These are phyloP conservation scores for Conus ventricosus DNA, from an alignment of 1,140 invertebrate genomes.

Conservation along the genomic window DNA sequence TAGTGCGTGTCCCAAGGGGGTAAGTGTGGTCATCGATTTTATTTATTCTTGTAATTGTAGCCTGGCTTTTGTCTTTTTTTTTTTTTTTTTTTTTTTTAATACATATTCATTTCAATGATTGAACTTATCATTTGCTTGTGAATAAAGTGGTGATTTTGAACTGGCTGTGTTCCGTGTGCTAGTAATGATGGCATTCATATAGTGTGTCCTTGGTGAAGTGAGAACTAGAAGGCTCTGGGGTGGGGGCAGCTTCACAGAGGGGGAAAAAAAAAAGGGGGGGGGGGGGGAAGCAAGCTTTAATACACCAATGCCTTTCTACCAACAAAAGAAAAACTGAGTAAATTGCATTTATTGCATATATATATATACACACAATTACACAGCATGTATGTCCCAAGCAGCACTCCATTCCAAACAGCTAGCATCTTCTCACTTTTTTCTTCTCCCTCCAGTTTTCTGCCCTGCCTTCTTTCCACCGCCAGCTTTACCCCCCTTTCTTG, in stretches of 20 bases:
- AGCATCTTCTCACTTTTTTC: constrained; percentile 2
- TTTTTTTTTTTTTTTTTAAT: background rate
- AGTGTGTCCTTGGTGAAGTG: no score
- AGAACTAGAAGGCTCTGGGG: no score
- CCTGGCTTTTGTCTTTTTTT: background rate
- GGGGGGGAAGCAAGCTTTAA: no score
- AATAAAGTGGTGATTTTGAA: constrained; percentile 8
- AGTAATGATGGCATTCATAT: no score
- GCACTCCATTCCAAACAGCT: no score
- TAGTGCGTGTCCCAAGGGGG: background rate
- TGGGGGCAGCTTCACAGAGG: no score
- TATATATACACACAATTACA: no score
- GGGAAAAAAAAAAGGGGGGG: no score
- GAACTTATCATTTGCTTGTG: background rate
- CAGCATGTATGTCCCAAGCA: no score
- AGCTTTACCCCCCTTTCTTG: constrained; percentile 33
- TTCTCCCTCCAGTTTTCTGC: constrained; percentile 25
- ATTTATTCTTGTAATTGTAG: background rate
- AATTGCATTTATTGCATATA: no score
- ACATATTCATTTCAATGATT: background rate
- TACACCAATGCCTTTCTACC: no score
- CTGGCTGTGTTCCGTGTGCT: background rate
- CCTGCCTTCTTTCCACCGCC: constrained; percentile 33
- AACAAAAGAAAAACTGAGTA: no score
- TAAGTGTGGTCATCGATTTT: background rate